Evolutionary conservation across 2,113 vertebrate genomes (phyloP).

Genomic region (Beaufortia kweichowensis): DNA sequence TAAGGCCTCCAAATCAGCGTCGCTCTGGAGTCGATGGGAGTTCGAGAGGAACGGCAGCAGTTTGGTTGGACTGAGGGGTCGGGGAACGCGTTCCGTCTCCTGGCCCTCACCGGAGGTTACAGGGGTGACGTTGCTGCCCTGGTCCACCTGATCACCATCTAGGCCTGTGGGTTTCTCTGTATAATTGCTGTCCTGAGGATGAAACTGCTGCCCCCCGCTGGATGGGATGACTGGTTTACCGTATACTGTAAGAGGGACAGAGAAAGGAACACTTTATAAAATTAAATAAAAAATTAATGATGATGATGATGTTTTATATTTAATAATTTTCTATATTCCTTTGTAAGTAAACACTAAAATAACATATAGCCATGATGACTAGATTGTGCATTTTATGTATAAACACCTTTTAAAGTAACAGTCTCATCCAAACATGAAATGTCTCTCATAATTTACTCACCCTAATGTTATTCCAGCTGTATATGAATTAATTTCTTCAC

Average conservation of each 20-base stretch:
- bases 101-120: slow-evolving; percentile 62
- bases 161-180: slow-evolving; percentile 65
- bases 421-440: too few relatives aligned
- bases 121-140: slow-evolving; percentile 54
- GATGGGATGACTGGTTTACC: slow-evolving; percentile 86
- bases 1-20: slow-evolving; percentile 84
- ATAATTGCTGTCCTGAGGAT: slow-evolving; percentile 62
- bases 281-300: too few relatives aligned
- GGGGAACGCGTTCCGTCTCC: slow-evolving; percentile 79
- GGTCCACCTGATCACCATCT: slow-evolving; percentile 64
- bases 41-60: slow-evolving; percentile 91
- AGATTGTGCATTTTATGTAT: too few relatives aligned
- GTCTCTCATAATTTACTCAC: too few relatives aligned
- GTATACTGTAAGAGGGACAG: slow-evolving; percentile 74
- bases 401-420: too few relatives aligned
- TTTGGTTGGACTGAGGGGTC: slow-evolving; percentile 94
- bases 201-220: slow-evolving; percentile 61
- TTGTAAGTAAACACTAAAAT: too few relatives aligned
- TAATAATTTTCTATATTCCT: too few relatives aligned
- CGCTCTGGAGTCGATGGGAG: slow-evolving; percentile 85
- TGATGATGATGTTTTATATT: too few relatives aligned
- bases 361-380: too few relatives aligned
- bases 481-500: too few relatives aligned
- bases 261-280: neutral
- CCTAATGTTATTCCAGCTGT: too few relatives aligned